Evolutionary conservation across 2,888 invertebrate genomes (phyloP).

Genomic region (Athrips mouffetella): DNA sequence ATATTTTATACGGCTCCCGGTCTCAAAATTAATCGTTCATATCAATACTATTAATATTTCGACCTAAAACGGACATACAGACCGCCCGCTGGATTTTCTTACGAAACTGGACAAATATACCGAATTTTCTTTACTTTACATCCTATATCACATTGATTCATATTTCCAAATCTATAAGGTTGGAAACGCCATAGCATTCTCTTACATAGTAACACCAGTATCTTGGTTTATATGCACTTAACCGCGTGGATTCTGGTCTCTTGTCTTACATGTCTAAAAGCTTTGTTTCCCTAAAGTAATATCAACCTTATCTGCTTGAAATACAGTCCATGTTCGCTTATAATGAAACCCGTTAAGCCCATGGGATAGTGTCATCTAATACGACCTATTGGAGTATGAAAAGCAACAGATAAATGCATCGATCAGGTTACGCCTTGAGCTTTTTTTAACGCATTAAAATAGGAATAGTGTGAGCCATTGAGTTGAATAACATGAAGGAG

Average conservation of each 20-base stretch:
- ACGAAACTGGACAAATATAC: conserved; percentile 26
- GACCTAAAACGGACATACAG: conserved; percentile 43
- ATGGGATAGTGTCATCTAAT: conserved; percentile 64
- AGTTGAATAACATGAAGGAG: background rate
- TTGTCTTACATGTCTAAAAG: conserved; percentile 55
- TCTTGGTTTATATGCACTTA: conserved; percentile 24
- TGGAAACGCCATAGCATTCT: background rate
- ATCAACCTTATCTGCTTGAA: conserved; percentile 29
- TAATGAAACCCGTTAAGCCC: conserved; percentile 6
- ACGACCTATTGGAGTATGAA: conserved; percentile 62
- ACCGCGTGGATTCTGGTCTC: conserved; percentile 51
- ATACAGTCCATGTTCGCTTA: conserved; percentile 31
- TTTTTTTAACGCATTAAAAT: conserved; percentile 7
- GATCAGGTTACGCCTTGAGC: conserved; percentile 52
- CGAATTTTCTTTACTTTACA: background rate
- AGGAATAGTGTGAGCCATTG: background rate
- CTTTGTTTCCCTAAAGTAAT: conserved; percentile 25
- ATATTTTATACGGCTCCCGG: conserved; percentile 42
- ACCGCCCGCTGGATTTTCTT: conserved; percentile 58
- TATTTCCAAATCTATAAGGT: background rate
- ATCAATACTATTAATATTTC: conserved; percentile 57
- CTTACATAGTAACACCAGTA: background rate
- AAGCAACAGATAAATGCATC: conserved; percentile 57
- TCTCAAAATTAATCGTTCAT: conserved; percentile 48
- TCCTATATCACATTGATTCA: too few species aligned